These are phyloP conservation scores for Sylvia borin DNA, from an alignment of 2,797 vertebrate species.

Conservation along the genomic window DNA sequence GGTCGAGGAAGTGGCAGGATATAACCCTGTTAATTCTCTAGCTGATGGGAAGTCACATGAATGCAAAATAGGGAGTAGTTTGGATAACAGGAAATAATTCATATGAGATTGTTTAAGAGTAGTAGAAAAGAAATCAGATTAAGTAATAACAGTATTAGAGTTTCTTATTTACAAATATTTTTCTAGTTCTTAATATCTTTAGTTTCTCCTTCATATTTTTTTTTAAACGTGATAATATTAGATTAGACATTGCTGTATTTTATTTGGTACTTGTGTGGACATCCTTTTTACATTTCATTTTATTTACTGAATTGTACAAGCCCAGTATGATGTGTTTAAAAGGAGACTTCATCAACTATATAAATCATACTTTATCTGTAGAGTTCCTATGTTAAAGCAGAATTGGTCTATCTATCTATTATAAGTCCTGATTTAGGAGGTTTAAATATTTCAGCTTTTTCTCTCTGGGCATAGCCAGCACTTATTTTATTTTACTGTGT, in stretches of 20 bases:
- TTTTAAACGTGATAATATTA: background rate
- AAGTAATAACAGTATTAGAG: background rate
- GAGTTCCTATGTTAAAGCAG: background rate
- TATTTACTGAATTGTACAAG: background rate
- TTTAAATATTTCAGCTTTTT: conserved; percentile 53
- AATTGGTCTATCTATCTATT: conserved; percentile 8
- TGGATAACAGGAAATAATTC: background rate
- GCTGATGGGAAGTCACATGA: background rate
- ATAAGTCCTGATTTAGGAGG: conserved; percentile 1
- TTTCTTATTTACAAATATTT: background rate
- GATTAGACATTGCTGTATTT: background rate
- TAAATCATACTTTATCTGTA: background rate
- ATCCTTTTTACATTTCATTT: background rate
- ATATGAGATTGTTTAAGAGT: background rate
- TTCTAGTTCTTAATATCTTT: background rate
- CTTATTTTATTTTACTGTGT: conserved; percentile 38
- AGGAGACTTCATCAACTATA: background rate
- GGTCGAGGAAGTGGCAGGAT: background rate
- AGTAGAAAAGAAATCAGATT: background rate
- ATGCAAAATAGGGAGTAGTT: background rate
- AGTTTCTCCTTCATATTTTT: background rate
- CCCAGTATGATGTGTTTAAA: background rate
- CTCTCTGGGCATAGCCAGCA: background rate
- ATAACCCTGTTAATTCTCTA: background rate
- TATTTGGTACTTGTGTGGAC: background rate